Conservation (phyloP, 2,797 vertebrate genomes). For the Myotis pilosus region DNA sequence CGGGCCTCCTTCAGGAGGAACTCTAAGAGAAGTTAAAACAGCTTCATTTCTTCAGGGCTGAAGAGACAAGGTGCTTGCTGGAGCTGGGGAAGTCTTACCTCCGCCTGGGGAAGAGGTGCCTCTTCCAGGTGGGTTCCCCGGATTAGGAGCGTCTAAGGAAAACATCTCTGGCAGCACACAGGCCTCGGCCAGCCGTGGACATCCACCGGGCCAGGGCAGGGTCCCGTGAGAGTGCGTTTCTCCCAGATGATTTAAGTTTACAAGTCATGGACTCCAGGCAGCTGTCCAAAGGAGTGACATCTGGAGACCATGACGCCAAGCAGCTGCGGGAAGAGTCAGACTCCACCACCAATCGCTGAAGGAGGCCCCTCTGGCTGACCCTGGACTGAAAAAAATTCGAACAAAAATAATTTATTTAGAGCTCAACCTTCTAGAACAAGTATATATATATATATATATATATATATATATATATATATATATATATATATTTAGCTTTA, state of each 20-base stretch:
- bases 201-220: not conserved
- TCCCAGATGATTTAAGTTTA: not conserved
- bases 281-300: not conserved
- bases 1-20: not conserved
- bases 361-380: not conserved
- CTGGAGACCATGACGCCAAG: not conserved
- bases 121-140: not conserved
- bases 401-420: slow-evolving; percentile 20
- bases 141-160: not conserved
- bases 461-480: not conserved
- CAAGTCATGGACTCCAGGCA: not conserved
- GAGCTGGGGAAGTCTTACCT: not conserved
- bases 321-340: not conserved
- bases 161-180: rapidly evolving
- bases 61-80: not conserved
- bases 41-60: not conserved
- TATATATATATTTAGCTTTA: not conserved
- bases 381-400: not conserved
- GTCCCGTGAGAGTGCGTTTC: not conserved
- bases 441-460: not conserved
- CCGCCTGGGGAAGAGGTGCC: not conserved
- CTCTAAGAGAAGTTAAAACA: not conserved
- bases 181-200: not conserved
- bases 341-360: rapidly evolving
- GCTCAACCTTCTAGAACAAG: not conserved